Evolutionary conservation across 2,888 invertebrate genomes (phyloP).

Genomic region (Leuctra nigra): DNA sequence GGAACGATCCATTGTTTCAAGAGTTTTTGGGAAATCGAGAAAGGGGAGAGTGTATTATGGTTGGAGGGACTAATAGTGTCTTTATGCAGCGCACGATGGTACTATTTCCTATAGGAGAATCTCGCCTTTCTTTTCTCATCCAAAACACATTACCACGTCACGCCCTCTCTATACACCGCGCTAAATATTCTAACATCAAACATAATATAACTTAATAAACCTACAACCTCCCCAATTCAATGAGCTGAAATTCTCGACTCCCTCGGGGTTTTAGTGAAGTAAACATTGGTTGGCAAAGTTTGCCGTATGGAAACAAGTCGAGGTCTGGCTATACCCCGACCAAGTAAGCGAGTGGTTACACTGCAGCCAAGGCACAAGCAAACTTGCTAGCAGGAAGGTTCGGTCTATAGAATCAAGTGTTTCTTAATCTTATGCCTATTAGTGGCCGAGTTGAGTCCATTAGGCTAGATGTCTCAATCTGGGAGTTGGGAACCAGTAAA

Average conservation of each 20-base stretch:
- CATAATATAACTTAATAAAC: constrained; percentile 18
- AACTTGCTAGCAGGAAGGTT: constrained; percentile 10
- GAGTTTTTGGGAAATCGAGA: background rate
- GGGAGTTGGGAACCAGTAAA: no score
- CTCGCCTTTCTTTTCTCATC: no score
- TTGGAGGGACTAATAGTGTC: no score
- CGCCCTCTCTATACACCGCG: background rate
- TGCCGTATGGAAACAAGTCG: constrained; percentile 10
- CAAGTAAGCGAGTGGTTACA: background rate
- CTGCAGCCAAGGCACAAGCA: constrained; percentile 7
- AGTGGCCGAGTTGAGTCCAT: constrained; percentile 14
- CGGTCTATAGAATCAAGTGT: constrained; percentile 13
- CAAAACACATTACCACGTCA: background rate
- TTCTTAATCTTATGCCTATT: constrained; percentile 18
- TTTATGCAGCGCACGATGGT: no score
- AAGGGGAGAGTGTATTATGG: no score
- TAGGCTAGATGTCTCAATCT: no score
- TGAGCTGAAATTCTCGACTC: constrained; percentile 12
- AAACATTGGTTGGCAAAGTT: constrained; percentile 16
- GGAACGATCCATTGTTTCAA: no score
- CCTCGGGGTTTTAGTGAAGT: constrained; percentile 7
- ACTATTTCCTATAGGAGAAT: no score
- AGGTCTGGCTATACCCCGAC: no score
- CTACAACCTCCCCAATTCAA: constrained; percentile 15
- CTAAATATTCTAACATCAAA: constrained; percentile 8